Conservation (phyloP, 1,140 invertebrate genomes). For the Zaprionus kolodkinae region DNA sequence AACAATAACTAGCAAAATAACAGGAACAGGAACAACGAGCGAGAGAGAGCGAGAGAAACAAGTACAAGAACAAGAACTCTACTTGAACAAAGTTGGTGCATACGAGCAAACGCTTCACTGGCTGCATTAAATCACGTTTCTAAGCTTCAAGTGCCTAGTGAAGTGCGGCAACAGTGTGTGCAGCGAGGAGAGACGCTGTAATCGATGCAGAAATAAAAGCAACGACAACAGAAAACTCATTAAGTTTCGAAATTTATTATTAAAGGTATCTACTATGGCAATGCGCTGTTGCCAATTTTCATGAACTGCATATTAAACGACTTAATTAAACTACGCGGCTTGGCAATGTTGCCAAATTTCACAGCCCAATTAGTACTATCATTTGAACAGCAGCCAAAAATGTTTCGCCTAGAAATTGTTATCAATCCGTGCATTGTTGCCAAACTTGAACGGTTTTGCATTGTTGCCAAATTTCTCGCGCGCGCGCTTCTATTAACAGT, state of each 20-base stretch:
- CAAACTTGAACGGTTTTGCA: slow-evolving; percentile 9
- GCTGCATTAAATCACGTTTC: slow-evolving; percentile 56
- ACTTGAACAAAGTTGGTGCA: slow-evolving; percentile 24
- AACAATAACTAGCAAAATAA: slow-evolving; percentile 27
- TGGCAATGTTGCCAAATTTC: slow-evolving; percentile 26
- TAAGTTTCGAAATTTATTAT: slow-evolving; percentile 2
- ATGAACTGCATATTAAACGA: slow-evolving; percentile 1
- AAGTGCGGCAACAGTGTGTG: slow-evolving; percentile 40
- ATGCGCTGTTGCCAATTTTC: slow-evolving; percentile 28
- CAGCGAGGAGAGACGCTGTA: slow-evolving; percentile 11
- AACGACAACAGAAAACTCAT: slow-evolving; percentile 4
- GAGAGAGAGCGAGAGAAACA: background rate
- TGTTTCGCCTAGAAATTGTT: background rate
- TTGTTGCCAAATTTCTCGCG: slow-evolving; percentile 29
- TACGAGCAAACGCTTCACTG: slow-evolving; percentile 56
- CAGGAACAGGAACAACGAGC: slow-evolving; percentile 40
- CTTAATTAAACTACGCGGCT: background rate
- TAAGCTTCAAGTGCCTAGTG: slow-evolving; percentile 10
- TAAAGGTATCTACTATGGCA: background rate
- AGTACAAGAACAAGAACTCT: slow-evolving; percentile 8
- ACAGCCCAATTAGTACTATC: background rate
- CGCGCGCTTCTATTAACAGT: background rate
- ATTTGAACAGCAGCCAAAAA: slow-evolving; percentile 14
- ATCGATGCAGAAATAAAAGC: slow-evolving; percentile 21
- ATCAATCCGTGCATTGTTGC: slow-evolving; percentile 7